A percentile compares a stretch with the other conserved stretches of the same genome.
These are phyloP conservation scores for Cecropterus lyciades DNA, from an alignment of 1,140 invertebrate species.

Conservation along the genomic window DNA sequence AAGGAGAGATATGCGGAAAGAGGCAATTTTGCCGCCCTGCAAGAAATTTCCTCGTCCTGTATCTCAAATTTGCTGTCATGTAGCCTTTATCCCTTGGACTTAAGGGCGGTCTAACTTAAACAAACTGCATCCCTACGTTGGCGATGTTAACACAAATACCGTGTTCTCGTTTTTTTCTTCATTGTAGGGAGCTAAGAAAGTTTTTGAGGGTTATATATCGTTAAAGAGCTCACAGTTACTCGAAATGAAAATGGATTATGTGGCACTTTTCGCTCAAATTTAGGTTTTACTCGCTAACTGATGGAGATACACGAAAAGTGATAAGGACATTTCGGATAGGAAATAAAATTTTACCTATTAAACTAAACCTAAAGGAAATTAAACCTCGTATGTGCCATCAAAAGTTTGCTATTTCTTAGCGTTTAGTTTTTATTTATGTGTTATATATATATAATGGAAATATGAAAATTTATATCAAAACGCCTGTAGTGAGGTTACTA, in stretches of 20 bases:
- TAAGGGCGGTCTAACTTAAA: conserved; percentile 38
- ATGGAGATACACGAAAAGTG: no score
- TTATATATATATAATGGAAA: no score
- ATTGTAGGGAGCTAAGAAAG: conserved; percentile 51
- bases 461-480: no score
- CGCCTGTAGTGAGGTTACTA: no score
- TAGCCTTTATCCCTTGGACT: conserved; percentile 40
- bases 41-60: conserved; percentile 52
- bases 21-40: conserved; percentile 68
- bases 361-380: no score
- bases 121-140: conserved; percentile 34
- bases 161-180: conserved; percentile 57
- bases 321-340: no score
- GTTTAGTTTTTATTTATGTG: no score
- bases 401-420: no score
- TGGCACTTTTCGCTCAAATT: conserved; percentile 38
- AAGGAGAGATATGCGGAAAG: conserved; percentile 61
- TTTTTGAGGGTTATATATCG: conserved; percentile 66
- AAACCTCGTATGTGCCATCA: no score
- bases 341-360: no score
- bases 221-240: conserved; percentile 46
- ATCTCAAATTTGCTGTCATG: conserved; percentile 38
- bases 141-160: conserved; percentile 60
- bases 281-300: no score
- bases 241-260: conserved; percentile 37